A percentile compares a stretch with the other conserved stretches of the same genome.
phyloP scores from a whole-genome alignment of 2,888 invertebrate genomes.

The Itoplectis maculator region DNA sequence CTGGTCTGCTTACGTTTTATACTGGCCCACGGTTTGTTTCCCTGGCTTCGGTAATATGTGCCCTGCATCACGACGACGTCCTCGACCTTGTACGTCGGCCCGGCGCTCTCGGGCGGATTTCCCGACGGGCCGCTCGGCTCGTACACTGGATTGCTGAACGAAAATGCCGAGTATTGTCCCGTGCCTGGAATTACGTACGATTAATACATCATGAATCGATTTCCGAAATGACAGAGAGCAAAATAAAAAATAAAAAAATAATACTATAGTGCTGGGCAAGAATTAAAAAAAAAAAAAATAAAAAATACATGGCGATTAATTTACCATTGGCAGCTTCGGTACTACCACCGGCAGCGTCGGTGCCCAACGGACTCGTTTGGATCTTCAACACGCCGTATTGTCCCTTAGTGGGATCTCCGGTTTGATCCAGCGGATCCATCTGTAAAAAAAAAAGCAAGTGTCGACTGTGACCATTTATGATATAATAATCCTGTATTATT shows the following conservation, averaged over 20 bases:
- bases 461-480: no score
- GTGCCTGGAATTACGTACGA: no score
- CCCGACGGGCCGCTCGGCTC: constrained; percentile 89
- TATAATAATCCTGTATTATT: background rate
- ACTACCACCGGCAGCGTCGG: constrained; percentile 76
- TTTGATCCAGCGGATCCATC: constrained; percentile 88
- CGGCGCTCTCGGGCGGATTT: constrained; percentile 83
- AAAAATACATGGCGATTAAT: background rate
- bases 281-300: background rate
- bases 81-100: constrained; percentile 90
- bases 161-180: constrained; percentile 87
- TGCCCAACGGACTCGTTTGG: constrained; percentile 88
- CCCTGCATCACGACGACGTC: constrained; percentile 89
- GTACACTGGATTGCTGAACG: constrained; percentile 94
- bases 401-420: constrained; percentile 84
- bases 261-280: no score
- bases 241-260: background rate
- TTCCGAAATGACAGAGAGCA: background rate
- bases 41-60: constrained; percentile 83
- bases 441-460: constrained; percentile 74
- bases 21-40: constrained; percentile 85
- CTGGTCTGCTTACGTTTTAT: constrained; percentile 84
- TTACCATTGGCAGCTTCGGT: constrained; percentile 77
- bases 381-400: constrained; percentile 92
- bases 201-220: background rate